Base-by-base conservation (phyloP, 2,797 vertebrate species). In the Liparis tanakae region DNA sequence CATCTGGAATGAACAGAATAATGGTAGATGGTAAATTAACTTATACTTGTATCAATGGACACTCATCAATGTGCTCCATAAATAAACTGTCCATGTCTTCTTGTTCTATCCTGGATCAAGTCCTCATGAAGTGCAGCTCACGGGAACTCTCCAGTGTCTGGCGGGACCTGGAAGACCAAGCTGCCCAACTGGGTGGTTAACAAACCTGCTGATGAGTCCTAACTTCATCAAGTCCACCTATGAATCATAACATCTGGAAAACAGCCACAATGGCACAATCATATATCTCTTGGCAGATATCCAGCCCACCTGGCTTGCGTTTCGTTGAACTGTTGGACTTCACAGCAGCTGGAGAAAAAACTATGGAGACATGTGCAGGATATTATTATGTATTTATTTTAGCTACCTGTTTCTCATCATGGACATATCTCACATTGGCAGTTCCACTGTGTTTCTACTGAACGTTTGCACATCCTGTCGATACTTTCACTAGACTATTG, bases 351-450 rank as follows among this genome's bases (percentile, higher is more conserved):
- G 20, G 25, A 65, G 34, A 18, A 71, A 53, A 66, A 17, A 12
- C 5, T 15, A 43, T 34, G 36, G 37, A 18, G 66, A 75, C 53
- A 39, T 22, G 22, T 50, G 66, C 43, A 25, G 17, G 46, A 18
- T n/a, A 65, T 70, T 65, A 58, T 53, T 9, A 1, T 76, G 58
- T 70, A 36, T 37, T 59, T 20, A 44, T 70, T 36, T 25, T 57
- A 34, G 43, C 59, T 76, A 14, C 43, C 53, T 33, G 14, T 5
- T 64, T 65, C 54, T 61, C 58, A 37, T 68, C 44, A 68, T 57
- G 41, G 20, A 34, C n/a, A 62, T 67, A 72, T 61, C 25, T 67
- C 34, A 43, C 33, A 44, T 25, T 41, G 34, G 33, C 50, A 67
- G 55, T 18, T 60, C 14, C 36, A 66, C 18, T 44, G 33, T 36